Conservation (phyloP, 1,140 invertebrate species). For the Ips typographus region DNA sequence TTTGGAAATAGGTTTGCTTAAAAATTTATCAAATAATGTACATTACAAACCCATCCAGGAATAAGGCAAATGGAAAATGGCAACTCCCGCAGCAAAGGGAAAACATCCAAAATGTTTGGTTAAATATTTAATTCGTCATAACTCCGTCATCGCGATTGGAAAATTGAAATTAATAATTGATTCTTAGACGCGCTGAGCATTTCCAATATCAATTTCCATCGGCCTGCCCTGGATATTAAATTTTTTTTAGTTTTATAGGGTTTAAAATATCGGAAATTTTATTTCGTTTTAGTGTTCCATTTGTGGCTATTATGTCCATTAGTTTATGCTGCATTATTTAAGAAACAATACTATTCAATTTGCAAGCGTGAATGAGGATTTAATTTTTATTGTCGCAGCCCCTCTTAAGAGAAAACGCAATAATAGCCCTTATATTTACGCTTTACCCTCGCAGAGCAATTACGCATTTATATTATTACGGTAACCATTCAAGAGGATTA, state of each 20-base stretch:
- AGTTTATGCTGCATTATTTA: neutral
- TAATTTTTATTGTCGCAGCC: neutral
- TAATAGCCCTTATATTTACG: constrained; percentile 16
- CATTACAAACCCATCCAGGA: no score
- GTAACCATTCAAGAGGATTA: constrained; percentile 20
- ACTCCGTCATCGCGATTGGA: constrained; percentile 9
- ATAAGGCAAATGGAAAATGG: neutral
- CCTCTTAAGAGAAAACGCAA: constrained; percentile 3
- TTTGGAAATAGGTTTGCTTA: no score
- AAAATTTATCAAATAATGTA: no score
- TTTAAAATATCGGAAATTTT: neutral
- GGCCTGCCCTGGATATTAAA: constrained; percentile 5
- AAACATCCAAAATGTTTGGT: neutral
- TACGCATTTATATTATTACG: constrained; percentile 30
- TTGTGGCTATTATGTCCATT: no score
- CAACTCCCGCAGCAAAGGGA: neutral
- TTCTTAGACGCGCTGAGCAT: constrained; percentile 6
- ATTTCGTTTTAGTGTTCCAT: neutral
- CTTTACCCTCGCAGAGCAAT: constrained; percentile 15
- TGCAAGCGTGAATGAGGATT: neutral
- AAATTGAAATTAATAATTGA: constrained; percentile 16
- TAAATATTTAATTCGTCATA: constrained; percentile 8
- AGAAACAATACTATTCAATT: neutral
- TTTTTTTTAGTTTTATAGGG: constrained; percentile 3
- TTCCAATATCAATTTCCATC: constrained; percentile 12